These are phyloP conservation scores for Pantelozetes paolii DNA, from an alignment of 2,888 invertebrate species.

Conservation along the genomic window DNA sequence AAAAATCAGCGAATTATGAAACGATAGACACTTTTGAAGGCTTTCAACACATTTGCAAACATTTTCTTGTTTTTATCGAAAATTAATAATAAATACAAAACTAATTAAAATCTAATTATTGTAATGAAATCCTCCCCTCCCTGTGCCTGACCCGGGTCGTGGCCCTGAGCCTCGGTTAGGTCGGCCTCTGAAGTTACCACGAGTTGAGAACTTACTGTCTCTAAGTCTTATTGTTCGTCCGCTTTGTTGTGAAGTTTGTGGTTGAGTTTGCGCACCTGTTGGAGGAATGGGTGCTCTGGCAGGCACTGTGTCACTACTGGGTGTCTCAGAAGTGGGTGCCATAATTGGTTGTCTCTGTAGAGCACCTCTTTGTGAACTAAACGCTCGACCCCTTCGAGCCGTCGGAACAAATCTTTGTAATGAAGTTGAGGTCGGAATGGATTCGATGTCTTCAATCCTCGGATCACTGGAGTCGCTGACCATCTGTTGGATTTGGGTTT, in stretches of 20 bases:
- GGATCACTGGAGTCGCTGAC: neutral
- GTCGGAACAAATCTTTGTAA: neutral
- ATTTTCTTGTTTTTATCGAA: neutral
- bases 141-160: too few relatives aligned
- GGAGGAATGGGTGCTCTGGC: neutral
- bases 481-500: neutral
- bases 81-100: too few relatives aligned
- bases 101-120: neutral
- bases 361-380: neutral
- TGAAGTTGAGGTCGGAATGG: neutral
- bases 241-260: neutral
- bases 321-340: neutral
- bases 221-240: neutral
- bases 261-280: neutral
- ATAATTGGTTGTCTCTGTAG: constrained; percentile 1
- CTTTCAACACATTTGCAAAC: too few relatives aligned
- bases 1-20: too few relatives aligned
- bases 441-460: neutral
- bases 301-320: neutral
- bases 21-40: too few relatives aligned
- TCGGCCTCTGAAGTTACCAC: neutral
- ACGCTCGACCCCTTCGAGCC: constrained; percentile 10
- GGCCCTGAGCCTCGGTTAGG: too few relatives aligned
- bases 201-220: neutral
- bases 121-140: neutral